A percentile compares a stretch with the other conserved stretches of the same genome.
phyloP scores from a whole-genome alignment of 2,797 vertebrate genomes.

The Dicrostonyx torquatus region DNA sequence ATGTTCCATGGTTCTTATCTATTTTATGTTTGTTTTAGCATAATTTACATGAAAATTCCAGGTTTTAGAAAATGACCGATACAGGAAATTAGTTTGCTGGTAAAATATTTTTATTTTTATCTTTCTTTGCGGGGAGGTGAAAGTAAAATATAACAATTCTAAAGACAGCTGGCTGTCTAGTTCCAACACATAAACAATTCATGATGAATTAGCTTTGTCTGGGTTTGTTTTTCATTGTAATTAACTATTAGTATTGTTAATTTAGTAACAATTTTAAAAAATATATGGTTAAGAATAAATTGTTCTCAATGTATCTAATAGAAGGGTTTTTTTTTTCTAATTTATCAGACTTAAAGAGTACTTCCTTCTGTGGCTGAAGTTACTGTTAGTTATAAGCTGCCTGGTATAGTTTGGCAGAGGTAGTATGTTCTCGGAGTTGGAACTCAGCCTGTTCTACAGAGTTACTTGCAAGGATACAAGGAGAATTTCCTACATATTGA shows the following conservation, averaged over 20 bases:
- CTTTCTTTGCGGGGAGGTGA: not conserved
- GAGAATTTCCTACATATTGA: not conserved
- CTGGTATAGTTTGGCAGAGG: not conserved
- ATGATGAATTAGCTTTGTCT: not conserved
- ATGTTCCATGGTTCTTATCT: not conserved
- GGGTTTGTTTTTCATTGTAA: not conserved
- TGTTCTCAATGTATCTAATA: not conserved
- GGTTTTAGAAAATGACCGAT: not conserved
- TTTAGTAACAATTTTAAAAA: not conserved
- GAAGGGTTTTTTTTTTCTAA: not conserved
- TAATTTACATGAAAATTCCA: slow-evolving; percentile 23
- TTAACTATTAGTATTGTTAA: not conserved
- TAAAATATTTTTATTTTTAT: not conserved
- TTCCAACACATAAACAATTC: not conserved
- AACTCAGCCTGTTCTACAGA: not conserved
- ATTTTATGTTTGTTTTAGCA: not conserved
- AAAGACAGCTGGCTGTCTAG: not conserved
- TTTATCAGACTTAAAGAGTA: not conserved
- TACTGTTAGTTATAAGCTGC: not conserved
- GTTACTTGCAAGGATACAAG: not conserved
- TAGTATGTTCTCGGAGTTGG: not conserved
- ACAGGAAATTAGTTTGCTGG: not conserved
- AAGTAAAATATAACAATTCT: not conserved
- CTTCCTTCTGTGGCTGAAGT: not conserved
- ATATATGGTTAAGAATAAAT: not conserved